A percentile compares a stretch with the other conserved stretches of the same genome.
Evolutionary conservation across 2,113 vertebrate species (phyloP).

Genomic region (Galeopterus variegatus): DNA sequence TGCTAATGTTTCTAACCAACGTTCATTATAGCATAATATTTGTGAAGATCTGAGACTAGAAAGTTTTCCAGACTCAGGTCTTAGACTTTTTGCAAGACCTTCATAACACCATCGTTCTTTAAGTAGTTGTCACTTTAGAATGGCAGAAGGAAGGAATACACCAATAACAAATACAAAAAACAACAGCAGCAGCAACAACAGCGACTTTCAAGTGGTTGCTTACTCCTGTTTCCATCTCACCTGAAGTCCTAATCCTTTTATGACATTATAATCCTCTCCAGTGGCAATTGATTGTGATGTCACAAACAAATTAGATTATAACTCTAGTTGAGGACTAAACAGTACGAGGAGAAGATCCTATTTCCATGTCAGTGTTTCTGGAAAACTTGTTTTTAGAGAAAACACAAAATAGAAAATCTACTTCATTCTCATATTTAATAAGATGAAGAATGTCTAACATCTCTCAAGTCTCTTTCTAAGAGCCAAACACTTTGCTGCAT

Average conservation of each 20-base stretch:
- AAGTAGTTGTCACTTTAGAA: neutral
- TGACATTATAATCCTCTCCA: constrained; percentile 67
- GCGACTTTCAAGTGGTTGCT: constrained; percentile 19
- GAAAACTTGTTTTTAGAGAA: constrained; percentile 49
- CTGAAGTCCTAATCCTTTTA: constrained; percentile 68
- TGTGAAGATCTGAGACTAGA: neutral
- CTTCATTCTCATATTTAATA: neutral
- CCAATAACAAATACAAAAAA: neutral
- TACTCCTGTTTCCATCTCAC: constrained; percentile 18
- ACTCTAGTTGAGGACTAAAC: neutral
- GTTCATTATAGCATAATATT: neutral
- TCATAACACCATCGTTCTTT: neutral
- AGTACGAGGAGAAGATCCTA: neutral
- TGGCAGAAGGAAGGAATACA: neutral
- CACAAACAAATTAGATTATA: constrained; percentile 61
- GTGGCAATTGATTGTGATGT: constrained; percentile 49
- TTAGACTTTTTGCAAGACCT: neutral
- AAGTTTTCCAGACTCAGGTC: neutral
- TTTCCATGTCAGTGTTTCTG: constrained; percentile 52
- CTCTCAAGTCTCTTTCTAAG: constrained; percentile 7
- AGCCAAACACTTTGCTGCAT: neutral
- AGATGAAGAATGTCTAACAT: neutral
- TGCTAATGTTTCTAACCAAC: neutral
- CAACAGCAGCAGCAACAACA: neutral
- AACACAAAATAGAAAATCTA: neutral